Evolutionary conservation across 1,140 invertebrate genomes (phyloP), one percentile per base, ranked within the genome.

Genomic region (Trachelipus rathkii): DNA sequence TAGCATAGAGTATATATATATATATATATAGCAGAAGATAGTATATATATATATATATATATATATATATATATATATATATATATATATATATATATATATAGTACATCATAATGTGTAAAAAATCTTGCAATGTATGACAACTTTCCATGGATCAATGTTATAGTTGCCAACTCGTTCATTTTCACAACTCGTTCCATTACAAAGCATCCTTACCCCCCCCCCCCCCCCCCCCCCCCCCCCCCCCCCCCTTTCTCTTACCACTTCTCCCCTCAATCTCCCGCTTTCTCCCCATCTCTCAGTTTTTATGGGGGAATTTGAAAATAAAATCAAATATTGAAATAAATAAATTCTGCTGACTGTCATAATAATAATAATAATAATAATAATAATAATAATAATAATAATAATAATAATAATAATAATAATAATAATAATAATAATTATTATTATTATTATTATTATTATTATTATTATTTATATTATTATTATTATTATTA

Each of bases 41-140:
- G 15, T 60, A 60, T 60, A 60, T 60, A 60, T 60, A 60, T 60
- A 60, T 60, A 60, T 60, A 60, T 60, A 60, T 60, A 60, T 60
- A 60, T 60, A 60, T 60, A 60, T 60, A 60, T 60, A 60, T 60
- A 60, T 60, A 60, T 60, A 60, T 60, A 60, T 60, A 60, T 60
- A 60, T 60, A 60, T 60, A 60, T 60, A 60, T 60, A 60, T 60
- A 60, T 60, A 60, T 60, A 60, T 60, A 60, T 19, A 60, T 19
- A 60, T 19, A 60, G 19, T 19, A 60, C 50, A 3, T n/a, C n/a
- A n/a, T n/a, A 9, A 60, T 19, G 8, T 60, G 11, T 60, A 60
- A 19, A 15, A 15, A 15, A 15, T 60, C 50, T 60, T 4, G 50
- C 50, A 19, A 15, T 60, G 50, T 60, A 60, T 60, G 50, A 19